Evolutionary conservation across 2,888 invertebrate species (phyloP).

Genomic region (Drosophila heteroneura): DNA sequence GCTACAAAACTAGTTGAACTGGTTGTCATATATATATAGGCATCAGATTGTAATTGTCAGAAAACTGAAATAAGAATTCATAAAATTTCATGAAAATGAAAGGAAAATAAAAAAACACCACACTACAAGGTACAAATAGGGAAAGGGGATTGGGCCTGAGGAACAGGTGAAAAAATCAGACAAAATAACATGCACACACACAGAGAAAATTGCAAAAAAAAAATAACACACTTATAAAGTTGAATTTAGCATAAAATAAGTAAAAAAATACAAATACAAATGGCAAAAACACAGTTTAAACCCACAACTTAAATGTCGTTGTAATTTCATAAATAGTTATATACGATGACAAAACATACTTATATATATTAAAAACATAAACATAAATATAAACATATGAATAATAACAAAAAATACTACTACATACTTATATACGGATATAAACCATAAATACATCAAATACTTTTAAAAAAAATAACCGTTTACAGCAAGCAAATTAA

Average conservation of each 20-base stretch:
- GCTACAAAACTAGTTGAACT: conserved; percentile 66
- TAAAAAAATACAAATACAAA: conserved; percentile 11
- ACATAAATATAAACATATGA: conserved; percentile 17
- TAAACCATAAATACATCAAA: conserved; percentile 7
- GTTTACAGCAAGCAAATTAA: conserved; percentile 37
- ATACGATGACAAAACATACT: conserved; percentile 2
- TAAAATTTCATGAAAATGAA: conserved; percentile 16
- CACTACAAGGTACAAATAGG: conserved; percentile 68
- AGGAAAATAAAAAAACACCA: conserved; percentile 59
- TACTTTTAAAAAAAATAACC: conserved; percentile 20
- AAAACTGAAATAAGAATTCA: conserved; percentile 20
- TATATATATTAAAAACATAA: conserved; percentile 5
- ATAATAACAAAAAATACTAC: conserved; percentile 13
- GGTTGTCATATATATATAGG: conserved; percentile 55
- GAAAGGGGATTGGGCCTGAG: conserved; percentile 38
- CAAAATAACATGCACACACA: conserved; percentile 21
- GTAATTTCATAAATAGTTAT: conserved; percentile 71
- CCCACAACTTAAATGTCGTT: conserved; percentile 74
- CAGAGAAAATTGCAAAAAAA: conserved; percentile 3
- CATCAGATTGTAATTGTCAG: conserved; percentile 38
- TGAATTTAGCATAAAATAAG: conserved; percentile 66
- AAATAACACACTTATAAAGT: conserved; percentile 60
- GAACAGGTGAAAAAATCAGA: conserved; percentile 68
- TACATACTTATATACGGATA: conserved; percentile 10
- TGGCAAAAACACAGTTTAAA: conserved; percentile 60